Percentiles rank a stretch among this genome's conserved stretches.
Evolutionary conservation across 2,113 vertebrate genomes (phyloP).

Genomic region (Colossoma macropomum): DNA sequence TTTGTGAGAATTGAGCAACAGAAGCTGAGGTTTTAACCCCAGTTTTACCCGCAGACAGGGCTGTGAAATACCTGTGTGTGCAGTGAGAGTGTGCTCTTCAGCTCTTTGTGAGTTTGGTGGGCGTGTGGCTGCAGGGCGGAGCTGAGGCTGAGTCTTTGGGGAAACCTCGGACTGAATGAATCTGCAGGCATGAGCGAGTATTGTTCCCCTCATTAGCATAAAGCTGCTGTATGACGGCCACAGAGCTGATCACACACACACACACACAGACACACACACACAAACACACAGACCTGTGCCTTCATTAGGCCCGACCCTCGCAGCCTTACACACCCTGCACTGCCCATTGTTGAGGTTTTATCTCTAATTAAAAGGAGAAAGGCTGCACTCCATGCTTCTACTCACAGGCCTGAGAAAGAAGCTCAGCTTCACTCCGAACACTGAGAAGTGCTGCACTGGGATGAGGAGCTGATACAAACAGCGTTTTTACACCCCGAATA

Average conservation of each 20-base stretch:
- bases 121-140: background rate
- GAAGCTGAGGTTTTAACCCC: background rate
- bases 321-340: constrained; percentile 68
- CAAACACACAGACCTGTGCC: constrained; percentile 76
- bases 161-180: constrained; percentile 63
- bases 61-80: constrained; percentile 3
- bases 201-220: constrained; percentile 94
- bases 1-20: too few relatives aligned
- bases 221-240: constrained; percentile 91
- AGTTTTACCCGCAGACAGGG: background rate
- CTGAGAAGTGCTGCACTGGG: background rate
- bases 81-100: background rate
- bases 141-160: constrained; percentile 13
- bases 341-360: constrained; percentile 58
- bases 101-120: constrained; percentile 17
- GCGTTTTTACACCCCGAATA: background rate
- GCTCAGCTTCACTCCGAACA: too few relatives aligned
- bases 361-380: constrained; percentile 2
- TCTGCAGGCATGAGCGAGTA: constrained; percentile 79
- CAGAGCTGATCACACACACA: constrained; percentile 84
- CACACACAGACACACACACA: constrained; percentile 80
- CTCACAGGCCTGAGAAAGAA: background rate
- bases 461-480: background rate
- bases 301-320: constrained; percentile 64
- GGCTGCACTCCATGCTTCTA: background rate